These are phyloP conservation scores for Diglossa brunneiventris DNA, from an alignment of 2,113 vertebrate genomes.

Conservation along the genomic window DNA sequence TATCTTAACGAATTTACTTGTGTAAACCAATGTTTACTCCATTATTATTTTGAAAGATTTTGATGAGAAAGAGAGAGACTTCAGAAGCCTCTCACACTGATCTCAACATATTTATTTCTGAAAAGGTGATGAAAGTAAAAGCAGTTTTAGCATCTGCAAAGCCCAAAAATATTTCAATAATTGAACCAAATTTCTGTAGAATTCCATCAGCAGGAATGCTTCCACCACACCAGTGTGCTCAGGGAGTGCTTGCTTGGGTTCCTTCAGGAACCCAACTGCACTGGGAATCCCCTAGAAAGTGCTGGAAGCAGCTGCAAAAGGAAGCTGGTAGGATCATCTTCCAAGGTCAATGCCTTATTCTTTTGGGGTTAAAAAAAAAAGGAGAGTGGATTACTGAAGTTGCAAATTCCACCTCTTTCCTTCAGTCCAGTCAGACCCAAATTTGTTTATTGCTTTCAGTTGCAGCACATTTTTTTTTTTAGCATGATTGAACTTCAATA, in stretches of 20 bases:
- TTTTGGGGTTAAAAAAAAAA: not conserved
- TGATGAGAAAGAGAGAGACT: not conserved
- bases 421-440: not conserved
- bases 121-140: not conserved
- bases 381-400: not conserved
- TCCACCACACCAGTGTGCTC: not conserved
- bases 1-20: not conserved
- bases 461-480: not conserved
- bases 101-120: not conserved
- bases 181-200: not conserved
- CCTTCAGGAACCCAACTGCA: not conserved
- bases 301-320: not conserved
- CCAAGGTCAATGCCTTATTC: not conserved
- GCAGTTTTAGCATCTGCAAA: not conserved
- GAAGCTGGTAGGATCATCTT: not conserved
- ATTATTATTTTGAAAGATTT: not conserved
- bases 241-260: not conserved
- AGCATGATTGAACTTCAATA: not conserved
- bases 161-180: not conserved
- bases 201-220: not conserved
- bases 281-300: not conserved
- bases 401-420: not conserved
- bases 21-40: not conserved
- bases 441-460: conserved; percentile 20
- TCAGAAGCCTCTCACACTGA: not conserved